Evolutionary conservation across 2,797 vertebrate genomes (phyloP).

Genomic region (Chelon auratus): DNA sequence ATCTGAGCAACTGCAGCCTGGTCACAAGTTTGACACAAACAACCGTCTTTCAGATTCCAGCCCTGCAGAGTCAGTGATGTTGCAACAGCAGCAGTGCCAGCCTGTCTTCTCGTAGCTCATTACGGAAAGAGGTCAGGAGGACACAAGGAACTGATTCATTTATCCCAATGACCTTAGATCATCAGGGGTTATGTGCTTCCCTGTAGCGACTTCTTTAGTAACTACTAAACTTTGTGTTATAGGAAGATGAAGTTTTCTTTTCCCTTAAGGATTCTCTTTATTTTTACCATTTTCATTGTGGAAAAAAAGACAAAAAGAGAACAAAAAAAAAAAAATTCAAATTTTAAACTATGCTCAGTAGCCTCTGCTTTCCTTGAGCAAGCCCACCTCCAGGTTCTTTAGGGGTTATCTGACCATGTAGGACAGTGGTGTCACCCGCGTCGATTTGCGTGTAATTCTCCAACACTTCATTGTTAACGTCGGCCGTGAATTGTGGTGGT

Average conservation of each 20-base stretch:
- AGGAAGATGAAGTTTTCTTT: not conserved
- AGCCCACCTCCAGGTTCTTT: too few relatives aligned
- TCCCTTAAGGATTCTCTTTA: too few relatives aligned
- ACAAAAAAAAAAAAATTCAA: too few relatives aligned
- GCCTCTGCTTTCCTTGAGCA: too few relatives aligned
- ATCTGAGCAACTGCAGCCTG: not conserved
- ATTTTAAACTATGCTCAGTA: too few relatives aligned
- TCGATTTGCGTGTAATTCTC: too few relatives aligned
- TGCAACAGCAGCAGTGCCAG: slow-evolving; percentile 2
- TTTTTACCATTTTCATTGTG: too few relatives aligned
- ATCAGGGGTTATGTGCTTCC: slow-evolving; percentile 1
- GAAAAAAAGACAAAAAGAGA: too few relatives aligned
- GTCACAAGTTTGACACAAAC: not conserved
- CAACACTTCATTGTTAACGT: too few relatives aligned
- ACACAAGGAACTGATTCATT: slow-evolving; percentile 40
- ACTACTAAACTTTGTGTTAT: not conserved
- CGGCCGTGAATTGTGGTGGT: too few relatives aligned
- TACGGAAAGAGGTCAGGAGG: slow-evolving; percentile 4
- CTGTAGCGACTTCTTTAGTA: not conserved
- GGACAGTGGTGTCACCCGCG: too few relatives aligned
- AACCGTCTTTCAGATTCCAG: not conserved
- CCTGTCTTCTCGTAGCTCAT: slow-evolving; percentile 11
- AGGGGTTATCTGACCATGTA: too few relatives aligned
- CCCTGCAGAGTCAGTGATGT: slow-evolving; percentile 38
- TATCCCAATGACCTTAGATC: slow-evolving; percentile 10